Evolutionary conservation across 2,888 invertebrate species (phyloP), one percentile per base, ranked within the genome.

Genomic region (Patella pellucida): DNA sequence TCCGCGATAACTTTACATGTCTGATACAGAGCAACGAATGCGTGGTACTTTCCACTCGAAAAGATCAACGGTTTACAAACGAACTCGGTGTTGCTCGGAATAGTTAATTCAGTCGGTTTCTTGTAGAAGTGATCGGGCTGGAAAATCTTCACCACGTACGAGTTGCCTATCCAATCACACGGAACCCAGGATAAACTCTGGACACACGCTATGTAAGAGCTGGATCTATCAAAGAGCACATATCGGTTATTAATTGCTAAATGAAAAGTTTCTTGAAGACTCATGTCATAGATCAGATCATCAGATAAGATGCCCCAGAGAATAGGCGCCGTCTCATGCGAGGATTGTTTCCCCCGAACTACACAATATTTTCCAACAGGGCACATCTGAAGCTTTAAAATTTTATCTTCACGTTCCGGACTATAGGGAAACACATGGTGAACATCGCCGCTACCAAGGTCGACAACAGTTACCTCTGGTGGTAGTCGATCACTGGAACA

Each of bases 381-480:
- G 12, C 86, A 88, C 27, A 88, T 76, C 1, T 77, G 51, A 1
- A 87, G 82, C 9, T 82, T 78, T 2, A 78, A 70, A 9, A 87
- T 75, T 3, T 78, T 69, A 54, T 82, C 80, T 2, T 81, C 80
- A 9, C 81, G 68, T 19, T 84, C 81, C 4, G 82, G 75, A 51
- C 82, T 85, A 67, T 88, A 86, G 41, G 84, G 81, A 31, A 89
- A 72, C 1, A 83, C 83, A 27, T 82, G 83, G 2, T 78, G 71
- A 7, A 84, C 82, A 51, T 82, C 76, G 11, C 87, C 87, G 12
- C 81, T 82, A 9, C 54, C 72, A 16, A 85, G 51, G 74, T 85
- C 83, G 7, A 87, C 73, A 3, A 89, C 75, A 73, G 86, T 86
- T n/a, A 87, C 87, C 62, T 88, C 88, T 0, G 86, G 83, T 12